Percentiles rank a stretch among this genome's conserved stretches.
Evolutionary conservation across 2,113 vertebrate genomes (phyloP).

Genomic region (Hyperoodon ampullatus): DNA sequence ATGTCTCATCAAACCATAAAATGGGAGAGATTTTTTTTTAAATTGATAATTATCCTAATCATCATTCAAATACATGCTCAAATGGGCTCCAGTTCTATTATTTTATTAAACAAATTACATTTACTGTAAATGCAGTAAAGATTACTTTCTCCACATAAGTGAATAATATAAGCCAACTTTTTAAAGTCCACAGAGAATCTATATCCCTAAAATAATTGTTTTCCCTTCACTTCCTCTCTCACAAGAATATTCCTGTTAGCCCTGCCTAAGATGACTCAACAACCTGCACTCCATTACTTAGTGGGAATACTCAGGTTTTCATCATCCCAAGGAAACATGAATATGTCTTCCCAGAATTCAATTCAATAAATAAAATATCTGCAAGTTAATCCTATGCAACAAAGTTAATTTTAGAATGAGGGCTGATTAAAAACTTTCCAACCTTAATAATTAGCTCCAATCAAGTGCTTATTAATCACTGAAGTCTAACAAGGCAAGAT

Average conservation of each 20-base stretch:
- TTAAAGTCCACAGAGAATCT: background rate
- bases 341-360: background rate
- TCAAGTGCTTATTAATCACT: background rate
- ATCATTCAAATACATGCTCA: constrained; percentile 10
- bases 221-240: background rate
- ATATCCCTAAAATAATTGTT: background rate
- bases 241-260: background rate
- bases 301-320: background rate
- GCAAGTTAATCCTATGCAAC: background rate
- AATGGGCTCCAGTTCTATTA: background rate
- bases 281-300: background rate
- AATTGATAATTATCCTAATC: background rate
- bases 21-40: background rate
- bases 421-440: background rate
- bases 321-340: background rate
- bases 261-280: background rate
- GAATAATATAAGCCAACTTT: background rate
- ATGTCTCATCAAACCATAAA: constrained; percentile 22
- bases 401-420: constrained; percentile 31
- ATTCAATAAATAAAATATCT: background rate
- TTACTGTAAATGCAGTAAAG: background rate
- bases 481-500: constrained; percentile 27
- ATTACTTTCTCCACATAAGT: background rate
- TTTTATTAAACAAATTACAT: background rate
- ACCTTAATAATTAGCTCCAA: background rate